These are phyloP conservation scores for Jordanella pulchra DNA, from an alignment of 2,797 vertebrate species.

Conservation along the genomic window DNA sequence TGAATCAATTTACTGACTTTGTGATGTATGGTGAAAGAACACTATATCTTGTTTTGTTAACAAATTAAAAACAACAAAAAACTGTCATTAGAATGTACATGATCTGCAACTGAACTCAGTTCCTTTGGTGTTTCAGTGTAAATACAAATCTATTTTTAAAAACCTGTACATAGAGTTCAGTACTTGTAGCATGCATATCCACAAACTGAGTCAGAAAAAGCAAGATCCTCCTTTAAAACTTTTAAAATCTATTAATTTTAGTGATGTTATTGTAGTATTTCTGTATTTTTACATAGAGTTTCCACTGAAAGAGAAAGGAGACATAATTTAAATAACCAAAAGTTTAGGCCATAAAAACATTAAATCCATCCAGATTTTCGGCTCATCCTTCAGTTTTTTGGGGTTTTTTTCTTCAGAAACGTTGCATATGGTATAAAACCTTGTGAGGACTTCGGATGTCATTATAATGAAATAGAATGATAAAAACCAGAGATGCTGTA, in stretches of 20 bases:
- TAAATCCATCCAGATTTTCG: neutral
- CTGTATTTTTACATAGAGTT: no score
- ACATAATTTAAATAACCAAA: no score
- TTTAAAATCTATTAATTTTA: neutral
- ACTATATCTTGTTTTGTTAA: slow-evolving; percentile 9
- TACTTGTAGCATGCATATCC: neutral
- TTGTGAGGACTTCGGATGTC: no score
- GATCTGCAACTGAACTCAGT: slow-evolving; percentile 4
- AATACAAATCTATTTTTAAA: neutral
- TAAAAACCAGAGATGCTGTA: no score
- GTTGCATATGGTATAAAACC: neutral
- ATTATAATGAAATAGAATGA: no score
- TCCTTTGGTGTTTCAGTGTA: neutral
- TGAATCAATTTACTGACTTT: slow-evolving; percentile 9
- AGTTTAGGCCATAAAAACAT: no score
- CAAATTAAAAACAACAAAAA: slow-evolving; percentile 5
- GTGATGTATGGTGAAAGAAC: slow-evolving; percentile 21
- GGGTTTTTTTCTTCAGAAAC: neutral
- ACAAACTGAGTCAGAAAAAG: neutral
- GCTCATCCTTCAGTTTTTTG: no score
- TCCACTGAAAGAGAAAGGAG: no score
- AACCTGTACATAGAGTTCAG: neutral
- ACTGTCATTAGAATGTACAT: neutral
- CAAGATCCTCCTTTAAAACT: neutral
- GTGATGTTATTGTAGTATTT: neutral